Evolutionary conservation across 2,888 invertebrate genomes (phyloP).

Genomic region (Gortyna flavago): DNA sequence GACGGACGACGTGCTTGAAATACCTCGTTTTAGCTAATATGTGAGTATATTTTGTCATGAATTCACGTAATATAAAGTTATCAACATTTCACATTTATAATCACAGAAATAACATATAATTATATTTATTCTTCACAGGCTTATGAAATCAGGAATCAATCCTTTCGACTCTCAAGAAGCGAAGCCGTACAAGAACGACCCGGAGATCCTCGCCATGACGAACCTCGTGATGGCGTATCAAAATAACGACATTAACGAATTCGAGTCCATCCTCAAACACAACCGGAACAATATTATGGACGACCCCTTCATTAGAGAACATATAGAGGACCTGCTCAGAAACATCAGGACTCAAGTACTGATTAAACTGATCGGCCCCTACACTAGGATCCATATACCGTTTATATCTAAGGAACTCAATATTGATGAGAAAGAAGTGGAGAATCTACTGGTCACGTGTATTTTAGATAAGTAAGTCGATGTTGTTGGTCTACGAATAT

Average conservation of each 20-base stretch:
- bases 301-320: constrained; percentile 99
- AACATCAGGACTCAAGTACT: constrained; percentile 99
- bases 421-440: constrained; percentile 98
- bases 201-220: constrained; percentile 99
- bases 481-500: not conserved
- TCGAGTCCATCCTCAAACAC: constrained; percentile 98
- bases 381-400: constrained; percentile 99
- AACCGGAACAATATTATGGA: constrained; percentile 99
- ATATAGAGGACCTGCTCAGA: constrained; percentile 98
- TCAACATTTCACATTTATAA: not conserved
- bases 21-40: constrained; percentile 99
- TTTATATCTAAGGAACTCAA: constrained; percentile 99
- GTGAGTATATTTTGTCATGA: constrained; percentile 90
- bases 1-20: constrained; percentile 99
- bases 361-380: constrained; percentile 98
- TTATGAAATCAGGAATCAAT: constrained; percentile 99
- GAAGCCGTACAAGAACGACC: constrained; percentile 99
- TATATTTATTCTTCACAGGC: constrained; percentile 88
- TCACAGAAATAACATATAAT: not conserved
- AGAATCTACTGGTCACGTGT: constrained; percentile 98
- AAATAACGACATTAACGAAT: constrained; percentile 99
- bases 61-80: not conserved
- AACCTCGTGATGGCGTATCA: constrained; percentile 99
- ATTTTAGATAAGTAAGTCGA: constrained; percentile 97
- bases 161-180: constrained; percentile 99